Evolutionary conservation across 2,113 vertebrate genomes (phyloP).

Genomic region (Pygoscelis adeliae): DNA sequence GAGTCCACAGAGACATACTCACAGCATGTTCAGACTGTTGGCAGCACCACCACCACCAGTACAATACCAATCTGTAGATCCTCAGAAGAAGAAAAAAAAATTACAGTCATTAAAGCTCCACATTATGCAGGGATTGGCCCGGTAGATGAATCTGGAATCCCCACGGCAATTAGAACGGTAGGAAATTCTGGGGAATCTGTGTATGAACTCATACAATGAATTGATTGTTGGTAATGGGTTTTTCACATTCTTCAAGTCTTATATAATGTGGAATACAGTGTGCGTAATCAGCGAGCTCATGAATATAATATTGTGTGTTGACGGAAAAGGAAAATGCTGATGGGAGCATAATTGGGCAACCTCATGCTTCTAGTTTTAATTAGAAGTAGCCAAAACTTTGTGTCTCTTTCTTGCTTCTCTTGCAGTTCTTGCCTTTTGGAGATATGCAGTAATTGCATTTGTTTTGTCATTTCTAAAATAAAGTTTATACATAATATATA

Average conservation of each 20-base stretch:
- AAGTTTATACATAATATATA: background rate
- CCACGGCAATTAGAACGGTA: conserved; percentile 96
- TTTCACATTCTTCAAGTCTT: conserved; percentile 71
- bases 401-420: background rate
- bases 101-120: conserved; percentile 93
- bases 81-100: conserved; percentile 92
- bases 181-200: conserved; percentile 65
- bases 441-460: background rate
- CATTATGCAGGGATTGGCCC: conserved; percentile 95
- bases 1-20: conserved; percentile 78
- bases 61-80: conserved; percentile 90
- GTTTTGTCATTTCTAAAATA: background rate
- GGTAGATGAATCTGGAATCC: conserved; percentile 93
- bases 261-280: conserved; percentile 60
- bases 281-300: conserved; percentile 42
- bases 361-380: conserved; percentile 50
- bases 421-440: background rate
- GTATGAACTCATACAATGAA: conserved; percentile 68
- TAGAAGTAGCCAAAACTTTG: conserved; percentile 36
- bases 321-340: conserved; percentile 10
- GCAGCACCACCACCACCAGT: conserved; percentile 74
- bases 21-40: conserved; percentile 82
- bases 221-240: conserved; percentile 67
- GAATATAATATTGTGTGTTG: conserved; percentile 61
- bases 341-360: conserved; percentile 32